Evolutionary conservation across 2,888 invertebrate species (phyloP), one percentile per base, ranked within the genome.

Genomic region (Tachina lurida): DNA sequence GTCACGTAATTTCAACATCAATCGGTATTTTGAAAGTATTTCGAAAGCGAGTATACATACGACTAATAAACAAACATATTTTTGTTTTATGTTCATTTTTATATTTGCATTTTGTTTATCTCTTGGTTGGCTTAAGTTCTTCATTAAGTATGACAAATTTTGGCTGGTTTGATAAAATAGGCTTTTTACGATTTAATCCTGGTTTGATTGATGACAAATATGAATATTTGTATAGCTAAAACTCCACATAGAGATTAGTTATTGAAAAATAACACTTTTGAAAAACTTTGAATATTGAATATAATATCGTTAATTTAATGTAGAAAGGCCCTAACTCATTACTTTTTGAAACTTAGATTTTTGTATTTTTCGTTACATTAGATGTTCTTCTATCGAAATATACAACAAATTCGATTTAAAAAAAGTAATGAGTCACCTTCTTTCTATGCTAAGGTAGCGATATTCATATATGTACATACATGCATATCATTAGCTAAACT

Each of bases 1-100:
- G 85, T 87, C 87, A 88, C 87, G 87, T 87, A 84, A 88, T 87
- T 89, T 87, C 88, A 88, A 88, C 91, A 91, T 91, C 91, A 91
- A 91, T 91, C 88, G 79, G 86, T 87, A 88, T 90, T 88, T 87
- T 19, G 1, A 60, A 39, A 45, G 19, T 45, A 49, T 60, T 62
- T 12, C 4, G 12, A 56, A 17, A 43, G 10, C 43, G 22, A 19
- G 17, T 13, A 41, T 15, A 13, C n/a, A 41, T 15, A 13, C n/a
- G 2, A 68, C 22, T 58, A 17, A 7, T 31, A 45, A 17, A 4
- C 19, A 43, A 10, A 22, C 15, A 65, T 65, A 68, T 3, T 31
- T 31, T 31, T 77, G 1, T 43, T 60, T 73, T 74, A 17, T 68
- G 19, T 45, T 43, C 71, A 79, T 86, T 86, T 83, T 56, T 73